These are phyloP conservation scores for Pachyrhynchus sulphureomaculatus DNA, from an alignment of 1,140 invertebrate genomes.

Conservation along the genomic window DNA sequence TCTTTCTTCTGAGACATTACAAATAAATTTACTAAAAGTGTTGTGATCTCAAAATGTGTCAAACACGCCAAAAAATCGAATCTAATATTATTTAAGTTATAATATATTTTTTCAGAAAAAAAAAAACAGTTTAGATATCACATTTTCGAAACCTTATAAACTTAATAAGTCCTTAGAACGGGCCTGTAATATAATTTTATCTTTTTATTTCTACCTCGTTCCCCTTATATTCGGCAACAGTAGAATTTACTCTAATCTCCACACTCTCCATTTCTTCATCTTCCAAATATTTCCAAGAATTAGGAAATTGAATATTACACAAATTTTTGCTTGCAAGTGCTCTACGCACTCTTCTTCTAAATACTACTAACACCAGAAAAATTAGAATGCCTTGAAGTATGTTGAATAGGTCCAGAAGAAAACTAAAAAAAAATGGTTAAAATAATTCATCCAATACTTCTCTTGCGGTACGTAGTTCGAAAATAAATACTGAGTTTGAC, in stretches of 20 bases:
- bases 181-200: too few species aligned
- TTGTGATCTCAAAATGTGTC: too few species aligned
- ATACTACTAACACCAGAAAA: constrained; percentile 63
- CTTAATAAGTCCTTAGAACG: too few species aligned
- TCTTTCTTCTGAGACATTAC: too few species aligned
- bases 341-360: constrained; percentile 60
- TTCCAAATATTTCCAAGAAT: constrained; percentile 52
- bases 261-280: constrained; percentile 44
- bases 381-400: constrained; percentile 66
- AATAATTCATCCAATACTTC: neutral
- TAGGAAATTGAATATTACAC: constrained; percentile 49
- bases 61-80: too few species aligned
- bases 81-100: too few species aligned
- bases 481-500: too few species aligned
- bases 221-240: neutral
- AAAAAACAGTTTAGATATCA: too few species aligned
- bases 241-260: neutral
- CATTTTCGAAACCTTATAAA: too few species aligned
- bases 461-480: too few species aligned
- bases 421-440: constrained; percentile 53
- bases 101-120: too few species aligned
- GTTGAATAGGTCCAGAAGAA: constrained; percentile 64
- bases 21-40: too few species aligned
- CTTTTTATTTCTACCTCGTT: neutral
- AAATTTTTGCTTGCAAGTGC: constrained; percentile 53